Evolutionary conservation across 2,888 invertebrate genomes (phyloP).

Genomic region (Pyrrhosoma nymphula): DNA sequence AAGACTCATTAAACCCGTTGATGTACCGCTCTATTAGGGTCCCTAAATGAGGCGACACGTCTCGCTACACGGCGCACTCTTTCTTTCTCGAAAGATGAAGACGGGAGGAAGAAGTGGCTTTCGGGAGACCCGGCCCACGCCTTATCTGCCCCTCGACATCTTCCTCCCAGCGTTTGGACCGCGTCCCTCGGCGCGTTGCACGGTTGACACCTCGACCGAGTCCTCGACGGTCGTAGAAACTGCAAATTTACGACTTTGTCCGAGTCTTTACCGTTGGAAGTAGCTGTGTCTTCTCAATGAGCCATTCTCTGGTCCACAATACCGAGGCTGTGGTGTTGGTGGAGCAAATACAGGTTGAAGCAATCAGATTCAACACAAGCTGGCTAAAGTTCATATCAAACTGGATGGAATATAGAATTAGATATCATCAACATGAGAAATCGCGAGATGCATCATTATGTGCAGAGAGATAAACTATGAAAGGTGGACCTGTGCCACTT

Average conservation of each 20-base stretch:
- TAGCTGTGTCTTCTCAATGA: background rate
- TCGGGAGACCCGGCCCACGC: background rate
- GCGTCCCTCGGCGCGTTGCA: background rate
- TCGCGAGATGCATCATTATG: too few relatives aligned
- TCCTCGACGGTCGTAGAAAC: background rate
- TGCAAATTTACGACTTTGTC: background rate
- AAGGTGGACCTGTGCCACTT: too few relatives aligned
- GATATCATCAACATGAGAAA: too few relatives aligned
- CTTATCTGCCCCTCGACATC: constrained; percentile 8
- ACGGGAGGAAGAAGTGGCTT: background rate
- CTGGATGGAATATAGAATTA: too few relatives aligned
- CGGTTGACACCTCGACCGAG: background rate
- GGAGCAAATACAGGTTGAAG: background rate
- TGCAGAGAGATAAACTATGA: too few relatives aligned
- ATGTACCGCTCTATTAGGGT: constrained; percentile 48
- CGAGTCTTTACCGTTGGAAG: background rate
- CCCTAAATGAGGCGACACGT: constrained; percentile 15
- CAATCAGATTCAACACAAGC: too few relatives aligned
- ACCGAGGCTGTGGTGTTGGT: background rate
- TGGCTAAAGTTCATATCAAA: too few relatives aligned
- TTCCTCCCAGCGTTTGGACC: background rate
- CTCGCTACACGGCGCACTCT: background rate
- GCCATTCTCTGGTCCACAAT: background rate
- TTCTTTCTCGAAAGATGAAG: background rate
- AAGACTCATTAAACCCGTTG: constrained; percentile 1